A percentile compares a stretch with the other conserved stretches of the same genome.
phyloP scores from a whole-genome alignment of 1,140 invertebrate species.

The Dolichoris vasculosae region DNA sequence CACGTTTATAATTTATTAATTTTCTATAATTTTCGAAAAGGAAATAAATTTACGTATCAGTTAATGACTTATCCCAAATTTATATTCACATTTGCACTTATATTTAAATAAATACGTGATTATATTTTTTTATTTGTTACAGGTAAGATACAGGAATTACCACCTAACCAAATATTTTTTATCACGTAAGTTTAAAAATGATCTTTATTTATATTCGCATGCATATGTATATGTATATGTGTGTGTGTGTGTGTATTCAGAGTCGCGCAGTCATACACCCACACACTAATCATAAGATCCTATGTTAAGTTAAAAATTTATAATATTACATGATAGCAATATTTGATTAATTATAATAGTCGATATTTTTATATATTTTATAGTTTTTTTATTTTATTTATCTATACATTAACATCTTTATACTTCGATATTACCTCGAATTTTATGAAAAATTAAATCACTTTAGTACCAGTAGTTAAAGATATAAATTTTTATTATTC shows the following conservation, averaged over 20 bases:
- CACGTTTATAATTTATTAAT: background rate
- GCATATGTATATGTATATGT: background rate
- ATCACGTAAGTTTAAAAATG: conserved; percentile 9
- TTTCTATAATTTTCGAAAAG: background rate
- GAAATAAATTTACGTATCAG: too few relatives aligned
- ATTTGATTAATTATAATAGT: too few relatives aligned
- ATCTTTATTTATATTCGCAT: background rate
- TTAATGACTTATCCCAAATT: background rate
- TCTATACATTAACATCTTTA: too few relatives aligned
- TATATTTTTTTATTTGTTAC: conserved; percentile 14
- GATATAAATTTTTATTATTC: too few relatives aligned
- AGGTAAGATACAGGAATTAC: conserved; percentile 8
- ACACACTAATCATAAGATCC: too few relatives aligned
- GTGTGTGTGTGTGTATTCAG: too few relatives aligned
- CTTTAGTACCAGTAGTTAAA: too few relatives aligned
- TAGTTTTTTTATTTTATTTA: too few relatives aligned
- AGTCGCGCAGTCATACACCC: too few relatives aligned
- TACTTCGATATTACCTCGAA: too few relatives aligned
- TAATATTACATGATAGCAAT: background rate
- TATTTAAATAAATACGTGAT: background rate
- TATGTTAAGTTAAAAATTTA: background rate
- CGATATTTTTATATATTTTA: too few relatives aligned
- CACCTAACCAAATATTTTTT: background rate
- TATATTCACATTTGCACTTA: background rate
- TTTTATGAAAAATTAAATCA: too few relatives aligned